Percentiles rank a stretch among this genome's conserved stretches.
Conservation (phyloP, 1,140 invertebrate genomes). For the Charaxes varanes region DNA sequence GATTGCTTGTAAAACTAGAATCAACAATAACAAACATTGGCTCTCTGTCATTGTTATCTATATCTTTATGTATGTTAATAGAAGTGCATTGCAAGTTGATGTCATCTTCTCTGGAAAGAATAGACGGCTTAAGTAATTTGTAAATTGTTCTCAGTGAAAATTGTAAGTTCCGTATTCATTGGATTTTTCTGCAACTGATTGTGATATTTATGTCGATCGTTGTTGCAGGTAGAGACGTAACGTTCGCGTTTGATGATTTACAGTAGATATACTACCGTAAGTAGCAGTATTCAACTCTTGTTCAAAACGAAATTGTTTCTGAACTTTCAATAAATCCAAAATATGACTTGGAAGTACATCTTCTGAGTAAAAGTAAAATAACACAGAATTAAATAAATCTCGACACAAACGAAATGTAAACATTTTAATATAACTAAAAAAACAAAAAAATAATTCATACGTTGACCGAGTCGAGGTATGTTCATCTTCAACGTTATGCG, state of each 20-base stretch:
- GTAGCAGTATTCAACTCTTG: conserved; percentile 28
- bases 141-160: not conserved
- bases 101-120: conserved; percentile 43
- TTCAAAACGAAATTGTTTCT: conserved; percentile 29
- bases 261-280: conserved; percentile 32
- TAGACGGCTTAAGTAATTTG: conserved; percentile 27
- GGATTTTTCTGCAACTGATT: conserved; percentile 16
- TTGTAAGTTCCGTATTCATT: not conserved
- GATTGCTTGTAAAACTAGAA: conserved; percentile 26
- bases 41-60: conserved; percentile 20
- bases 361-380: conserved; percentile 31
- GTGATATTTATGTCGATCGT: conserved; percentile 25
- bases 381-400: conserved; percentile 37
- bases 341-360: conserved; percentile 39
- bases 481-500: conserved; percentile 29
- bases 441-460: conserved; percentile 53
- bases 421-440: conserved; percentile 43
- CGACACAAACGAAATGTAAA: conserved; percentile 42
- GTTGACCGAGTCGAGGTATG: conserved; percentile 27
- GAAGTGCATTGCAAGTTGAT: conserved; percentile 21
- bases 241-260: conserved; percentile 17
- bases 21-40: conserved; percentile 35
- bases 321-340: conserved; percentile 33
- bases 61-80: conserved; percentile 18
- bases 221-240: conserved; percentile 1